phyloP scores from a whole-genome alignment of 2,888 invertebrate species.

The Corbicula japonica region DNA sequence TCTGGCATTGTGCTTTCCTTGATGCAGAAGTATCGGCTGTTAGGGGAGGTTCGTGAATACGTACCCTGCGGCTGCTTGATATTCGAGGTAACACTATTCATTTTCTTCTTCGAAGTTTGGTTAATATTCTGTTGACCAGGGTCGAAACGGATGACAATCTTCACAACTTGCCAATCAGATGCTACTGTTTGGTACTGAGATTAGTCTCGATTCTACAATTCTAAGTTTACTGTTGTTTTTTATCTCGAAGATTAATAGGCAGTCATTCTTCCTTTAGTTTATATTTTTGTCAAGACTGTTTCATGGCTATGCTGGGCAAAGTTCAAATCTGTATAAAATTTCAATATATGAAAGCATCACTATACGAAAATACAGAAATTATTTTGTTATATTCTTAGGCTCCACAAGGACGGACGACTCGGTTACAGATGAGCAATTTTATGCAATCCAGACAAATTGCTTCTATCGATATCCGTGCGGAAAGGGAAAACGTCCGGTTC shows the following conservation, averaged over 20 bases:
- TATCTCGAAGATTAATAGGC: too few species aligned
- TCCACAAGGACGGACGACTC: conserved; percentile 49
- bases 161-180: too few species aligned
- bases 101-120: too few species aligned
- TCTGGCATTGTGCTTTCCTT: conserved; percentile 63
- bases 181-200: too few species aligned
- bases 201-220: too few species aligned
- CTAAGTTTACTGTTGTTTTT: too few species aligned
- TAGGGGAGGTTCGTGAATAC: conserved; percentile 50
- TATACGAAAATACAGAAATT: neutral
- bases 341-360: neutral
- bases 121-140: too few species aligned
- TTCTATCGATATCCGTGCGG: conserved; percentile 53
- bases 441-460: conserved; percentile 47
- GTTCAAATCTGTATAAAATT: too few species aligned
- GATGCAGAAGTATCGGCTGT: conserved; percentile 68
- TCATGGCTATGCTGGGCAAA: too few species aligned
- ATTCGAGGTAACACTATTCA: conserved; percentile 55
- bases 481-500: conserved; percentile 67
- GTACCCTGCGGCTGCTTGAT: conserved; percentile 63
- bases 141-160: too few species aligned
- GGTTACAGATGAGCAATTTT: conserved; percentile 61
- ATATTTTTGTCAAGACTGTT: too few species aligned
- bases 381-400: conserved; percentile 44
- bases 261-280: too few species aligned